Evolutionary conservation across 2,797 vertebrate genomes (phyloP).

Genomic region (Arctocebus calabarensis): DNA sequence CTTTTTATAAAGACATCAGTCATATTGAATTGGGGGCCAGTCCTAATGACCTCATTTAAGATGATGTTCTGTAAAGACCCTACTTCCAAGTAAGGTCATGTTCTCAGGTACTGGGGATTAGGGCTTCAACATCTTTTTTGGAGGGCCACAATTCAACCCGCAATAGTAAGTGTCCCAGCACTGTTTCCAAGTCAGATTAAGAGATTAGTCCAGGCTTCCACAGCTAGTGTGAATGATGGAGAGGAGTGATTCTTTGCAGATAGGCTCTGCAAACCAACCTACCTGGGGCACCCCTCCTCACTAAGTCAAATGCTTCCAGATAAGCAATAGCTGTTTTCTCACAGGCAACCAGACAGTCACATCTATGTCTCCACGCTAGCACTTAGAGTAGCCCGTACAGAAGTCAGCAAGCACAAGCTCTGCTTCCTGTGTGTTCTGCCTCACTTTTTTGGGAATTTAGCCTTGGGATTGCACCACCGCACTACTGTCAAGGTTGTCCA

Average conservation of each 20-base stretch:
- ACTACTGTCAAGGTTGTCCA: background rate
- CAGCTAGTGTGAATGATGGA: background rate
- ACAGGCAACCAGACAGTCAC: background rate
- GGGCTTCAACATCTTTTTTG: background rate
- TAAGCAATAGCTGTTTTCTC: background rate
- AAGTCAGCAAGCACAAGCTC: background rate
- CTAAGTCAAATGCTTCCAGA: background rate
- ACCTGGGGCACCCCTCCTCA: background rate
- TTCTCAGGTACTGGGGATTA: background rate
- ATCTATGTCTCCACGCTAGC: too few species aligned
- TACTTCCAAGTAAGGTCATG: background rate
- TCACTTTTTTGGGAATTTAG: background rate
- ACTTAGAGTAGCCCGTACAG: background rate
- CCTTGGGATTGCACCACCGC: background rate
- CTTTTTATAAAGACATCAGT: background rate
- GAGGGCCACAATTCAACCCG: background rate
- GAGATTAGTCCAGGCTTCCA: background rate
- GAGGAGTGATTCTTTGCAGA: background rate
- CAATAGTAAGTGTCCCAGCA: background rate
- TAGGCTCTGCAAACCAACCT: background rate
- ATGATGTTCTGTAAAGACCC: background rate
- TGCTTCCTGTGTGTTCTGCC: background rate
- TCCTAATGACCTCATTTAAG: background rate
- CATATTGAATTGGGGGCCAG: background rate
- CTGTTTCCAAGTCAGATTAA: background rate